These are phyloP conservation scores for Gopherus evgoodei DNA, from an alignment of 2,113 vertebrate genomes.

Conservation along the genomic window DNA sequence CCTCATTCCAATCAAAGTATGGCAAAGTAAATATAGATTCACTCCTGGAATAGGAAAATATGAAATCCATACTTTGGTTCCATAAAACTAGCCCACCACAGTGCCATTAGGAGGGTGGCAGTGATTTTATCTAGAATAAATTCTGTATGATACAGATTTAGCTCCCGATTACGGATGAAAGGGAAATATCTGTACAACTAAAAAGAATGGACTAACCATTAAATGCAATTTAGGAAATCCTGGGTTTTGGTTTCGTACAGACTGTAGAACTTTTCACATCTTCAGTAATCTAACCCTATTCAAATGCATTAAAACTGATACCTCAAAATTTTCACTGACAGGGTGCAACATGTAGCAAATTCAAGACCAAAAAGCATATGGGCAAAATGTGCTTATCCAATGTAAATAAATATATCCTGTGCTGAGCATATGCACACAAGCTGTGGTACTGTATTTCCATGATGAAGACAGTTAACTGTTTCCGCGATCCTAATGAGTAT, in stretches of 20 bases:
- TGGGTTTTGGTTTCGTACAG: background rate
- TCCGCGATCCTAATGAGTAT: rapidly evolving
- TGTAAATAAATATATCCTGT: background rate
- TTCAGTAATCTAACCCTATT: background rate
- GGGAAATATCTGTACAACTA: background rate
- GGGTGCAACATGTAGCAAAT: background rate
- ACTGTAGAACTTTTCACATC: background rate
- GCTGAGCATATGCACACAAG: rapidly evolving
- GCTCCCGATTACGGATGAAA: background rate
- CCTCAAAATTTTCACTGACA: background rate
- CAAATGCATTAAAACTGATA: background rate
- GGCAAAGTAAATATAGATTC: background rate
- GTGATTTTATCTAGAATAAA: background rate
- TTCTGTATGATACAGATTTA: background rate
- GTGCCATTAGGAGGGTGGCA: background rate
- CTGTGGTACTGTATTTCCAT: background rate
- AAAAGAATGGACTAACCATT: background rate
- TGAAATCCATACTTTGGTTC: background rate
- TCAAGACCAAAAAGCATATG: background rate
- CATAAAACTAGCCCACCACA: background rate
- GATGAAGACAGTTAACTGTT: background rate
- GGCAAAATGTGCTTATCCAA: background rate
- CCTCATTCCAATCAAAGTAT: background rate
- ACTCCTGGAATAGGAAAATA: background rate
- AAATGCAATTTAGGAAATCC: background rate